These are phyloP conservation scores for Henicopernis longicauda DNA, from an alignment of 2,113 vertebrate species.

Conservation along the genomic window DNA sequence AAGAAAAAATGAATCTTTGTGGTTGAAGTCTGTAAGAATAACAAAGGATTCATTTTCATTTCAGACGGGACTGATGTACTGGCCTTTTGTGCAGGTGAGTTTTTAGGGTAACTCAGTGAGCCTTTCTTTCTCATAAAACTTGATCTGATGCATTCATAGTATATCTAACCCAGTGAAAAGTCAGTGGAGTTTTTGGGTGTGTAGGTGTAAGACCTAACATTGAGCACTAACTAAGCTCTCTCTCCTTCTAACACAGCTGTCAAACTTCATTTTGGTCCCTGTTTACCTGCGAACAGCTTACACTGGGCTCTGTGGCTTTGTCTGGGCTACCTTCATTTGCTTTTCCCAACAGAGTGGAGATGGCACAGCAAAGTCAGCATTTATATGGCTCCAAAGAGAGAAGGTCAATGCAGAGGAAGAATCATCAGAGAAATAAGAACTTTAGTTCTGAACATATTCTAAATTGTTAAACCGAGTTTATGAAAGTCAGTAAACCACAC, in stretches of 20 bases:
- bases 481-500: neutral
- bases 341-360: conserved; percentile 86
- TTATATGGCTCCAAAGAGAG: conserved; percentile 58
- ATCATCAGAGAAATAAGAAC: conserved; percentile 52
- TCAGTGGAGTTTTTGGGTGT: neutral
- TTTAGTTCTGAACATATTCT: neutral
- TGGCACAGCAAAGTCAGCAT: conserved; percentile 75
- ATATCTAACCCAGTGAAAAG: neutral
- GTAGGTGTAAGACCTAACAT: neutral
- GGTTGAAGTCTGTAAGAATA: neutral
- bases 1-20: neutral
- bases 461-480: neutral
- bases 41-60: conserved; percentile 55
- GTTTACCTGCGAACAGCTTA: conserved; percentile 84
- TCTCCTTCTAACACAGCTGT: conserved; percentile 72
- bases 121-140: neutral
- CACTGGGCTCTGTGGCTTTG: conserved; percentile 86
- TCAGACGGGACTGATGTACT: conserved; percentile 88
- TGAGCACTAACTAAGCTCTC: neutral
- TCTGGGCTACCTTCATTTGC: conserved; percentile 90
- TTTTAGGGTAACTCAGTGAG: neutral
- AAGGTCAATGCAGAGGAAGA: conserved; percentile 3
- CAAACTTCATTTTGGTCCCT: conserved; percentile 88
- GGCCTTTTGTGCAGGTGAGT: conserved; percentile 92
- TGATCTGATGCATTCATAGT: neutral